These are phyloP conservation scores for Taenaris catops DNA, from an alignment of 2,888 invertebrate genomes.

Conservation along the genomic window DNA sequence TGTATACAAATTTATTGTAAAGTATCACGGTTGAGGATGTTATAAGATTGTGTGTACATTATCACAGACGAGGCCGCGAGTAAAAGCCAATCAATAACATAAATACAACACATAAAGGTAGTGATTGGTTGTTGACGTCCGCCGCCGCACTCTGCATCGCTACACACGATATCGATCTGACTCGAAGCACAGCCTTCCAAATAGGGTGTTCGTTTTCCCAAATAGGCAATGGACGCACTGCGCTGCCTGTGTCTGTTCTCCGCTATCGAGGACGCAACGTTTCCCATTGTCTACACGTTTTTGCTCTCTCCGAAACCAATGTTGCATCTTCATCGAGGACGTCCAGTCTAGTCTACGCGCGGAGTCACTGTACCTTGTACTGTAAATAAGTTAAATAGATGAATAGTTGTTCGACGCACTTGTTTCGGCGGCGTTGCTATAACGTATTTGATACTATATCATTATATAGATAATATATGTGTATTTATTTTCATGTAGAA, in stretches of 20 bases:
- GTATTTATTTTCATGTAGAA: too few species aligned
- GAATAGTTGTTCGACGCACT: too few species aligned
- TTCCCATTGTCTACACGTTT: conserved; percentile 66
- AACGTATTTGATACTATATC: too few species aligned
- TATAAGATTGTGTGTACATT: too few species aligned
- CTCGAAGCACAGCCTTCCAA: conserved; percentile 74
- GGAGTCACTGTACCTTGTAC: conserved; percentile 31
- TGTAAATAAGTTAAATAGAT: too few species aligned
- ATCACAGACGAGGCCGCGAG: neutral
- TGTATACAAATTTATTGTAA: too few species aligned
- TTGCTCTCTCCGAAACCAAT: conserved; percentile 43
- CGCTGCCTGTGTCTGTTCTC: conserved; percentile 29
- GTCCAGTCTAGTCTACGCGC: conserved; percentile 33
- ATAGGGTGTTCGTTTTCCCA: conserved; percentile 64
- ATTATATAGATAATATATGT: too few species aligned
- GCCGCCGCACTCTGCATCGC: conserved; percentile 37
- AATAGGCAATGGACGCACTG: conserved; percentile 62
- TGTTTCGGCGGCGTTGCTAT: conserved; percentile 26
- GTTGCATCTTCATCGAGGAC: conserved; percentile 46
- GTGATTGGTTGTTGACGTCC: conserved; percentile 52
- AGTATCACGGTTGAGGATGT: too few species aligned
- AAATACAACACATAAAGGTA: conserved; percentile 43
- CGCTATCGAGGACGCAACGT: conserved; percentile 62
- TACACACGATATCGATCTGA: conserved; percentile 61
- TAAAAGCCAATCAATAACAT: conserved; percentile 8